Evolutionary conservation across 2,113 vertebrate species (phyloP).

Genomic region (Lasiurus borealis): DNA sequence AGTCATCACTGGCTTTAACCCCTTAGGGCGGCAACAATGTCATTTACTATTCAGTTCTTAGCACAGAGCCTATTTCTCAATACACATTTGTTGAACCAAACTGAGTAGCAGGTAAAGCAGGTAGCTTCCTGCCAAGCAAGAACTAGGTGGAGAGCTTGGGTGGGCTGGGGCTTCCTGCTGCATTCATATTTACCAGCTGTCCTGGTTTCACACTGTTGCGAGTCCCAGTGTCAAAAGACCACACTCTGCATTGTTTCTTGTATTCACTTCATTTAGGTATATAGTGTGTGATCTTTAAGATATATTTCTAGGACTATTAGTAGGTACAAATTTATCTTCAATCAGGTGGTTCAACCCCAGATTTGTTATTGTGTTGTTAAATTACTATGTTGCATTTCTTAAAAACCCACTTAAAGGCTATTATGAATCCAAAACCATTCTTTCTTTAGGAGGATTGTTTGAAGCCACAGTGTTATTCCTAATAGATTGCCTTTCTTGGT

Average conservation of each 20-base stretch:
- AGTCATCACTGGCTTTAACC: not conserved
- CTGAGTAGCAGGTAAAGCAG: not conserved
- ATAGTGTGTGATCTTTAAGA: not conserved
- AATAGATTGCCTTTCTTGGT: not conserved
- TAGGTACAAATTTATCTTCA: not conserved
- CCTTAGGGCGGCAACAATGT: no score
- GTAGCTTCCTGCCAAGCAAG: not conserved
- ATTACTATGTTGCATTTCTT: not conserved
- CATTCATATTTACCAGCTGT: not conserved
- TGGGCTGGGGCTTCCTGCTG: not conserved
- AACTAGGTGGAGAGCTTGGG: not conserved
- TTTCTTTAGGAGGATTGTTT: constrained; percentile 33
- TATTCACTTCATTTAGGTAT: not conserved
- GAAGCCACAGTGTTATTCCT: not conserved
- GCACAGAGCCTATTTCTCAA: not conserved
- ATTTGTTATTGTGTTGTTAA: constrained; percentile 10
- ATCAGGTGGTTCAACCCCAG: not conserved
- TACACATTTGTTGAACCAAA: not conserved
- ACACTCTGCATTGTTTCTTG: not conserved
- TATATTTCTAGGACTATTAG: not conserved
- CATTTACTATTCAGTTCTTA: not conserved
- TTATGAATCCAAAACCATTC: not conserved
- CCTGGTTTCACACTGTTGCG: not conserved
- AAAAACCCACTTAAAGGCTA: constrained; percentile 29
- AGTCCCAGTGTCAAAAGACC: fast-evolving